phyloP scores from a whole-genome alignment of 2,888 invertebrate species.

The Caenorhabditis angaria region DNA sequence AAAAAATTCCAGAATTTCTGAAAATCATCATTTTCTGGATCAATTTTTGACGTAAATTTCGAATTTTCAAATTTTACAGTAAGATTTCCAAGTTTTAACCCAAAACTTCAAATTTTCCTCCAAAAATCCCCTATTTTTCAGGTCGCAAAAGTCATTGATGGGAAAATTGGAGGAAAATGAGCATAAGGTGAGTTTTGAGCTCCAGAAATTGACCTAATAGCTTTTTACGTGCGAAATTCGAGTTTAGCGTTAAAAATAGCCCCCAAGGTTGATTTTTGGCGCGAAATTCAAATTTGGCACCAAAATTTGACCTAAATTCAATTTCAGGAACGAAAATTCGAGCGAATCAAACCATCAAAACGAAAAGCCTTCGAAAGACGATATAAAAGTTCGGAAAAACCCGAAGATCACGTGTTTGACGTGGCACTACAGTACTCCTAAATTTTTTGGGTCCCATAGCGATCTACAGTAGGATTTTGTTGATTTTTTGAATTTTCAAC shows the following conservation, averaged over 20 bases:
- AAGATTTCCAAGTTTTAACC: too few species aligned
- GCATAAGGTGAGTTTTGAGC: conserved; percentile 47
- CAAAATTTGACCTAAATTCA: neutral
- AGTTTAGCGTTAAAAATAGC: neutral
- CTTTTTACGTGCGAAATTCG: neutral
- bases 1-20: neutral
- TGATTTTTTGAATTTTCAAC: neutral
- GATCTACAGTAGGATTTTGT: neutral
- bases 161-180: conserved; percentile 47
- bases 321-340: conserved; percentile 49
- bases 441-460: too few species aligned
- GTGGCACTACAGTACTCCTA: neutral
- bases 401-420: conserved; percentile 43
- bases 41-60: neutral
- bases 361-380: conserved; percentile 61
- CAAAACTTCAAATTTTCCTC: conserved; percentile 7
- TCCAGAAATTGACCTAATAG: neutral
- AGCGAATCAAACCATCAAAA: conserved; percentile 60
- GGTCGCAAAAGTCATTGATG: conserved; percentile 53
- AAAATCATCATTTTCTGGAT: neutral
- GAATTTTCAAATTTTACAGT: too few species aligned
- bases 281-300: too few species aligned
- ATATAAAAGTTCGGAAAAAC: conserved; percentile 39
- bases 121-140: conserved; percentile 20
- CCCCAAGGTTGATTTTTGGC: too few species aligned